Evolutionary conservation across 2,888 invertebrate genomes (phyloP).

Genomic region (Eupithecia subfuscata): DNA sequence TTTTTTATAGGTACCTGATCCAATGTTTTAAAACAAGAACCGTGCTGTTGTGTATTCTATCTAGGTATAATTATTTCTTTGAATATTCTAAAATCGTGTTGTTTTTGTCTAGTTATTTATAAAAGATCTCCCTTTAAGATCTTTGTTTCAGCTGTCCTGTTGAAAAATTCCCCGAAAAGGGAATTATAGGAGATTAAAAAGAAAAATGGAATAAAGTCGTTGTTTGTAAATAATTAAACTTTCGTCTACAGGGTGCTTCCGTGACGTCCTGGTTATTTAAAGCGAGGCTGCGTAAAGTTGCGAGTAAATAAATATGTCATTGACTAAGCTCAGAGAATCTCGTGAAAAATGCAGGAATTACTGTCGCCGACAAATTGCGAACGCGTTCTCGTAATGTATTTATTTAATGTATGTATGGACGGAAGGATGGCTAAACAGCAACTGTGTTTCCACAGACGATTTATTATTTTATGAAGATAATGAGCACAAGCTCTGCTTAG

Average conservation of each 20-base stretch:
- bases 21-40: no score
- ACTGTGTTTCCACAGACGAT: not conserved
- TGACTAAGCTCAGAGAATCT: conserved; percentile 52
- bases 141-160: not conserved
- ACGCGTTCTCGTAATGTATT: conserved; percentile 40
- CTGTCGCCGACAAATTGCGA: conserved; percentile 52
- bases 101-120: not conserved
- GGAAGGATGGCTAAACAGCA: not conserved
- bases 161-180: not conserved
- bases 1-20: not conserved
- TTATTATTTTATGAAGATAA: not conserved
- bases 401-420: not conserved
- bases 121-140: not conserved
- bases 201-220: not conserved
- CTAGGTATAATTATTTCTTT: not conserved
- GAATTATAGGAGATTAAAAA: not conserved
- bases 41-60: no score
- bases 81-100: not conserved
- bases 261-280: conserved; percentile 26
- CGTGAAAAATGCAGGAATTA: conserved; percentile 58
- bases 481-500: not conserved
- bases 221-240: conserved; percentile 10
- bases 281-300: conserved; percentile 29
- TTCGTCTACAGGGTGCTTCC: conserved; percentile 11
- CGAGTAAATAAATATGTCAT: conserved; percentile 52